A percentile compares a stretch with the other conserved stretches of the same genome.
Conservation (phyloP, 2,113 vertebrate species). For the Mohoua ochrocephala region DNA sequence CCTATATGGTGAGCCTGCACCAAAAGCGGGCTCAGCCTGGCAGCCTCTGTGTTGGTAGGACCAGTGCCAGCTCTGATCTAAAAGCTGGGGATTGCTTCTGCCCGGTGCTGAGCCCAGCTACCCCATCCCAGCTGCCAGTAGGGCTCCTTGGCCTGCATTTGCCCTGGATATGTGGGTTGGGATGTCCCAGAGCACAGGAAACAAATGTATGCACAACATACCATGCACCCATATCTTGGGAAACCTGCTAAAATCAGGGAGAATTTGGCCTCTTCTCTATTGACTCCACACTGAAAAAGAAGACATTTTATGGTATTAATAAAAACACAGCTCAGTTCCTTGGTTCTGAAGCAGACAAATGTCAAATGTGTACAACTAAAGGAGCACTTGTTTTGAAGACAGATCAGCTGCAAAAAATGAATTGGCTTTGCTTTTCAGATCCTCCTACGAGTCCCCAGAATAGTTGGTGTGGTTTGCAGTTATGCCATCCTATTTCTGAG, state of each 20-base stretch:
- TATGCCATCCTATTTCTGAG: background rate
- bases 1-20: background rate
- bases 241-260: background rate
- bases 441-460: constrained; percentile 15
- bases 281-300: background rate
- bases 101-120: fast-evolving
- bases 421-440: constrained; percentile 14
- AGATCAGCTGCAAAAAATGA: constrained; percentile 8
- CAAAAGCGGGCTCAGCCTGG: background rate
- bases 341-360: background rate
- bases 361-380: background rate
- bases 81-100: background rate
- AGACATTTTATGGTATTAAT: background rate
- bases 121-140: background rate
- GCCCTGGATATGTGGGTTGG: background rate
- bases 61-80: background rate
- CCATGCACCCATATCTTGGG: fast-evolving
- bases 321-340: background rate
- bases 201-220: fast-evolving
- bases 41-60: background rate
- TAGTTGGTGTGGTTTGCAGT: background rate
- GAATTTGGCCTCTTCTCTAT: background rate
- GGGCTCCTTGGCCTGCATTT: background rate
- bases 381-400: background rate
- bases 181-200: background rate